Percentiles rank a stretch among this genome's conserved stretches.
Conservation (phyloP, 2,113 vertebrate genomes). For the Chunga burmeisteri region DNA sequence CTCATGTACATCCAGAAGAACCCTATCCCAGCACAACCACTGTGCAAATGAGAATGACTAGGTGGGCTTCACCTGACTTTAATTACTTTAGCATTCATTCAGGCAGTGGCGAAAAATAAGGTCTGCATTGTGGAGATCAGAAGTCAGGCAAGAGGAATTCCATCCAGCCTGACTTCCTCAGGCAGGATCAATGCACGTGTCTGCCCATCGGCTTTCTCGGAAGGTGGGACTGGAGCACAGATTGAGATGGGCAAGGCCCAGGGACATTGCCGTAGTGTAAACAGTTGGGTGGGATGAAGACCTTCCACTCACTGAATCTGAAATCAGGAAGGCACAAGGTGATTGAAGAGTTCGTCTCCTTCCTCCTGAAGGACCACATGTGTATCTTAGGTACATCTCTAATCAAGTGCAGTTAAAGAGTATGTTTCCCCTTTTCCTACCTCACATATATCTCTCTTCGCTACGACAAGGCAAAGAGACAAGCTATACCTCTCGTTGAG, state of each 20-base stretch:
- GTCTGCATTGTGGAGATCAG: neutral
- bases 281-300: neutral
- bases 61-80: neutral
- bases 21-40: neutral
- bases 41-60: neutral
- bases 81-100: neutral
- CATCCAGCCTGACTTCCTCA: neutral
- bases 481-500: neutral
- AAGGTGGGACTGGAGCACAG: neutral
- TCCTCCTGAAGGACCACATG: neutral
- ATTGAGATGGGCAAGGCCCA: neutral
- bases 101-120: neutral
- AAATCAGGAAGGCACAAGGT: neutral
- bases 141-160: neutral
- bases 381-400: neutral
- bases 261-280: neutral
- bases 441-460: neutral
- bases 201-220: neutral
- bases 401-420: neutral
- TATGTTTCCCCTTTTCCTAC: neutral
- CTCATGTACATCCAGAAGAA: neutral
- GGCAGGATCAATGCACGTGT: neutral
- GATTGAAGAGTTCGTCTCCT: neutral
- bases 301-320: neutral
- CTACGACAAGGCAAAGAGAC: neutral